Conservation (phyloP, 1,140 invertebrate species). For the Archivesica marissinica region DNA sequence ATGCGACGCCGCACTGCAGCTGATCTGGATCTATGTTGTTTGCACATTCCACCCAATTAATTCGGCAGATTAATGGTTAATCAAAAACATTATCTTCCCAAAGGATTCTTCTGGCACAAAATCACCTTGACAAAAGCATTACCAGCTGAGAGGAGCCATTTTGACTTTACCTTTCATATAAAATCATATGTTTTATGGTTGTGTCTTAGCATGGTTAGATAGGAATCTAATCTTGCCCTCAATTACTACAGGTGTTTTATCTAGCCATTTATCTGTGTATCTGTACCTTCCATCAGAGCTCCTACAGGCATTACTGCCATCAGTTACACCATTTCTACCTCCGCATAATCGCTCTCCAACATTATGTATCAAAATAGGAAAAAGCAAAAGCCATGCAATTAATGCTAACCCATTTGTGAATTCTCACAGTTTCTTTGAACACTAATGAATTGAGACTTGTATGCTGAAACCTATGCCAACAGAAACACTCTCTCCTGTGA, state of each 20-base stretch:
- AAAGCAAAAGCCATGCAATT: not conserved
- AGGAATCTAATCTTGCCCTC: conserved; percentile 11
- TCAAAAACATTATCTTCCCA: too few relatives aligned
- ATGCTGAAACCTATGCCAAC: not conserved
- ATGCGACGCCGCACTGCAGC: too few relatives aligned
- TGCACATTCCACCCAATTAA: too few relatives aligned
- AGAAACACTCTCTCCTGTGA: not conserved
- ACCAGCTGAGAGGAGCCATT: too few relatives aligned
- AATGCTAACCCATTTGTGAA: not conserved
- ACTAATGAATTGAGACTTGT: not conserved
- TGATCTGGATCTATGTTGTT: too few relatives aligned
- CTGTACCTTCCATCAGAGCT: not conserved
- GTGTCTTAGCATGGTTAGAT: not conserved
- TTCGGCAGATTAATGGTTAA: too few relatives aligned
- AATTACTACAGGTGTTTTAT: conserved; percentile 46
- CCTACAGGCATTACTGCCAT: conserved; percentile 7
- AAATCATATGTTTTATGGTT: conserved; percentile 4
- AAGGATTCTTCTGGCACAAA: too few relatives aligned
- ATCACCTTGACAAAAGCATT: too few relatives aligned
- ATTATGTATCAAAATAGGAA: not conserved
- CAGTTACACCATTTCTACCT: not conserved
- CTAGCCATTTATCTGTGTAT: not conserved
- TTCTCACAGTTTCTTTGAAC: not conserved
- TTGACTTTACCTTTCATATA: too few relatives aligned
- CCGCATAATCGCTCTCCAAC: not conserved